Evolutionary conservation across 2,113 vertebrate species (phyloP).

Genomic region (Scomber scombrus): DNA sequence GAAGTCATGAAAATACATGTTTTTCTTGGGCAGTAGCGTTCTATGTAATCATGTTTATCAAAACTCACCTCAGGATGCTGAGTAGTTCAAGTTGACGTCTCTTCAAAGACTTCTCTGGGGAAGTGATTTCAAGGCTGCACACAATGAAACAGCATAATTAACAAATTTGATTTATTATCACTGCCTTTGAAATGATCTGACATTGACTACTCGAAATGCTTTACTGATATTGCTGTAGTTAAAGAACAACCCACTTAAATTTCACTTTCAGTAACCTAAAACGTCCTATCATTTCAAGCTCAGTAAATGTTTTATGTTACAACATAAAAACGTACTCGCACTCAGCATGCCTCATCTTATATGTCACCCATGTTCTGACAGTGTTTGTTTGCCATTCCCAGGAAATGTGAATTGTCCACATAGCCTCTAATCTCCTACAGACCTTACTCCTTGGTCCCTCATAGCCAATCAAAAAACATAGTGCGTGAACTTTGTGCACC

Average conservation of each 20-base stretch:
- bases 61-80: conserved; percentile 73
- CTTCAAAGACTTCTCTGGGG: conserved; percentile 17
- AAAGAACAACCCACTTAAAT: not conserved
- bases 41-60: not conserved
- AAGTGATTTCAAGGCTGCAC: conserved; percentile 43
- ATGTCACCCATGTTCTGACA: not conserved
- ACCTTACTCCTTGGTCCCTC: conserved; percentile 16
- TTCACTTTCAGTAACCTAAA: not conserved
- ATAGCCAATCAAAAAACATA: conserved; percentile 24
- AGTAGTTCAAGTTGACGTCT: conserved; percentile 35
- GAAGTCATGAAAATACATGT: not conserved
- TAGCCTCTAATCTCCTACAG: conserved; percentile 34
- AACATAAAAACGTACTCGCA: not conserved
- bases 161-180: not conserved
- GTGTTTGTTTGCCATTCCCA: conserved; percentile 33
- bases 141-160: conserved; percentile 38
- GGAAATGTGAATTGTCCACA: conserved; percentile 20
- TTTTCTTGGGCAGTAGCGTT: not conserved
- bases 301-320: conserved; percentile 38
- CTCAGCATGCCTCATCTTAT: not conserved
- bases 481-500: conserved; percentile 27
- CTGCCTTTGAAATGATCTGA: not conserved
- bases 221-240: conserved; percentile 25
- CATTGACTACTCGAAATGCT: conserved; percentile 1
- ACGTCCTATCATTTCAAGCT: conserved; percentile 60